Conservation (phyloP, 2,797 vertebrate species). For the Stomatorhinus walkeri region DNA sequence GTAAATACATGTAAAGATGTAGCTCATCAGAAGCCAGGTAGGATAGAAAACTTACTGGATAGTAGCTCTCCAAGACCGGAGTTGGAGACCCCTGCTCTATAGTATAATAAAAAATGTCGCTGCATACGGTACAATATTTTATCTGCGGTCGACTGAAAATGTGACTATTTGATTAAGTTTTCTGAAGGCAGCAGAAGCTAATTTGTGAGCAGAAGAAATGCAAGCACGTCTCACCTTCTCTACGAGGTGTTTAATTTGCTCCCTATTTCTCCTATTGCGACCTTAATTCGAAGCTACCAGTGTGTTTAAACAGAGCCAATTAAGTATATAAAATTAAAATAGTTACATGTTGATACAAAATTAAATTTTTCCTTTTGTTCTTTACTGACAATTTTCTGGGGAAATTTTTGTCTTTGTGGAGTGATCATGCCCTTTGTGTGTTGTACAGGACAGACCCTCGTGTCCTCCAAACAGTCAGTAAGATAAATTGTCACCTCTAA, state of each 20-base stretch:
- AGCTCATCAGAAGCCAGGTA: no score
- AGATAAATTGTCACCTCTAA: neutral
- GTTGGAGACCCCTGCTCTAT: no score
- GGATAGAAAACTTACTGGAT: no score
- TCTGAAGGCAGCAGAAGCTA: neutral
- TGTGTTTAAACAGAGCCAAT: neutral
- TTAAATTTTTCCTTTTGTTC: neutral
- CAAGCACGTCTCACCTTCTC: neutral
- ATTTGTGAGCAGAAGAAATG: neutral
- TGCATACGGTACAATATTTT: neutral
- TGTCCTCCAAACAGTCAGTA: neutral
- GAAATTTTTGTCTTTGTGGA: neutral
- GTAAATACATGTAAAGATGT: no score
- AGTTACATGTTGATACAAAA: neutral
- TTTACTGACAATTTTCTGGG: neutral
- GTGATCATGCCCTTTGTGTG: neutral
- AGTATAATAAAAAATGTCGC: neutral
- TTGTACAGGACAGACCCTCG: neutral
- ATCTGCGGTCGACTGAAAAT: neutral
- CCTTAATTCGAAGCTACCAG: neutral
- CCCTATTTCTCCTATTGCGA: neutral
- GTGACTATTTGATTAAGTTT: neutral
- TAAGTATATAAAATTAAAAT: neutral
- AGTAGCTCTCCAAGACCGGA: no score
- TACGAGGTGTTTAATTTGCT: neutral